These are phyloP conservation scores for Drosophila gaucha DNA, from an alignment of 2,888 invertebrate genomes.

Conservation along the genomic window DNA sequence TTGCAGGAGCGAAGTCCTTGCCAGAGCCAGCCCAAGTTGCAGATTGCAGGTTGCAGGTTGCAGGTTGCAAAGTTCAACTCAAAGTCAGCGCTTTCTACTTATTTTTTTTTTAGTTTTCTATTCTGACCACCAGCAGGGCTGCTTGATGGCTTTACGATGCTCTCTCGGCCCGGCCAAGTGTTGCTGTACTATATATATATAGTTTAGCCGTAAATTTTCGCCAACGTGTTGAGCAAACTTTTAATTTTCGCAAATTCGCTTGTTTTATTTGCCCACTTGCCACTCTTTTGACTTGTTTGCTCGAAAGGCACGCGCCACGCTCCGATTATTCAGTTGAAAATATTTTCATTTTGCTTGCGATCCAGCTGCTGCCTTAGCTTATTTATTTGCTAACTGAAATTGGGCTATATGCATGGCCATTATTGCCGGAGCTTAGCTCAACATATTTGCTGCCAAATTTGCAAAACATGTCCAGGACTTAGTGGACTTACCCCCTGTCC, in stretches of 20 bases:
- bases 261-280: constrained; percentile 64
- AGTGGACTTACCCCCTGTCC: constrained; percentile 25
- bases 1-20: constrained; percentile 15
- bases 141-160: constrained; percentile 17
- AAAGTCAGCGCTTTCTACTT: constrained; percentile 32
- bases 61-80: constrained; percentile 35
- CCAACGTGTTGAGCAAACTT: constrained; percentile 65
- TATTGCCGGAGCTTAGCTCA: constrained; percentile 42
- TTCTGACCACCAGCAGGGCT: constrained; percentile 27
- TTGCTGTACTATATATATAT: constrained; percentile 39
- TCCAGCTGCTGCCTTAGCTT: constrained; percentile 14
- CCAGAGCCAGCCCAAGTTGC: constrained; percentile 1
- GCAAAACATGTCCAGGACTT: constrained; percentile 59
- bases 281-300: constrained; percentile 57
- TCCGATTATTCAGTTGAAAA: constrained; percentile 57
- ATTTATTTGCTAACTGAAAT: constrained; percentile 7
- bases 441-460: constrained; percentile 67
- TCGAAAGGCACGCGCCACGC: constrained; percentile 50
- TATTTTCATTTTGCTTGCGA: constrained; percentile 42
- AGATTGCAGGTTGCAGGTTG: constrained; percentile 16
- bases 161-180: constrained; percentile 21
- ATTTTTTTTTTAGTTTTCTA: constrained; percentile 6
- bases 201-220: constrained; percentile 55
- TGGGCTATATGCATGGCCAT: constrained; percentile 25
- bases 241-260: constrained; percentile 64